Percentiles rank a stretch among this genome's conserved stretches.
Conservation (phyloP, 2,113 vertebrate species). For the Prunella himalayana region DNA sequence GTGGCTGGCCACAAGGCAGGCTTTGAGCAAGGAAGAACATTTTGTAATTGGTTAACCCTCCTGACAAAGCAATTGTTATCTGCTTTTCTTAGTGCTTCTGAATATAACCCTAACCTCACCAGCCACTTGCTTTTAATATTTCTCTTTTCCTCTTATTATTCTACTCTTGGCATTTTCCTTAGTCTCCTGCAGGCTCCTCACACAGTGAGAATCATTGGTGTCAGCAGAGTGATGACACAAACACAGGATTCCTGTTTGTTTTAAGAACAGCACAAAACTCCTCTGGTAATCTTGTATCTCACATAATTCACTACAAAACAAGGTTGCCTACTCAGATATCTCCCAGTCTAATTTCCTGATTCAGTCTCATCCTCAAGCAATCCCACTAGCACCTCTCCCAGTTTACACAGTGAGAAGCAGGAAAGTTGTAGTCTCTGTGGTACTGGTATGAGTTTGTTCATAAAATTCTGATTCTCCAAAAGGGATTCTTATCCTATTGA, state of each 20-base stretch:
- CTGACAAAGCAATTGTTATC: not conserved
- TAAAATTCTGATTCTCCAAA: not conserved
- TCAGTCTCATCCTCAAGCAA: not conserved
- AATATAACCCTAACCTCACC: not conserved
- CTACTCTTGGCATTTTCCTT: not conserved
- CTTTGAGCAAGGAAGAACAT: not conserved
- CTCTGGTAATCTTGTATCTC: slow-evolving; percentile 18
- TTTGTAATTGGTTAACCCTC: slow-evolving; percentile 12
- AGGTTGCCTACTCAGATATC: slow-evolving; percentile 13
- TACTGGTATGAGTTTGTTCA: not conserved
- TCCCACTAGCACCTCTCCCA: not conserved
- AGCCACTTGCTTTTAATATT: not conserved
- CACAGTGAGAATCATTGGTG: not conserved
- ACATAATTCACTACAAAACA: slow-evolving; percentile 41
- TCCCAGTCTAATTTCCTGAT: slow-evolving; percentile 2
- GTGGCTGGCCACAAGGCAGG: slow-evolving; percentile 54
- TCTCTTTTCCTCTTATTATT: not conserved
- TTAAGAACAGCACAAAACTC: not conserved
- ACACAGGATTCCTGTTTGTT: not conserved
- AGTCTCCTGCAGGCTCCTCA: not conserved
- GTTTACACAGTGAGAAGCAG: not conserved
- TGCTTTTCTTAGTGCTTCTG: not conserved
- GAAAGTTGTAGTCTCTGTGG: not conserved
- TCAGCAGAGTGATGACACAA: not conserved
- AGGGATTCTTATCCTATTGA: not conserved